These are phyloP conservation scores for Nixonia krombeini DNA, from an alignment of 1,140 invertebrate genomes.

Conservation along the genomic window DNA sequence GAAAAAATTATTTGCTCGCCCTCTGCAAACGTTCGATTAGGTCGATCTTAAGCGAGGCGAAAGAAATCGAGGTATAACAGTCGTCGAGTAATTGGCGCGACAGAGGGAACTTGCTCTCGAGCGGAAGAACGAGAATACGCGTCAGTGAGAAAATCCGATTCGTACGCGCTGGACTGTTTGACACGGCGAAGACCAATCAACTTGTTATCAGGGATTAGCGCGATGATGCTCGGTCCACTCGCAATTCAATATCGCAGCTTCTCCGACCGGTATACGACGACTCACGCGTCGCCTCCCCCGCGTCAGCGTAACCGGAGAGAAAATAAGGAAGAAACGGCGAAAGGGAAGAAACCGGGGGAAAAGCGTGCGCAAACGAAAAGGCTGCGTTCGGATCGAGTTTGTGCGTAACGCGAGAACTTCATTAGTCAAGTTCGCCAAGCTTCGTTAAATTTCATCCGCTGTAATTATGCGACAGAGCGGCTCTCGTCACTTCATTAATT, in stretches of 20 bases:
- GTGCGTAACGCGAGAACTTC: conserved; percentile 47
- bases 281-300: too few species aligned
- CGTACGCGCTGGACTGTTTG: background rate
- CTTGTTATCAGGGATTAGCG: conserved; percentile 21
- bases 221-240: conserved; percentile 11
- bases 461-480: conserved; percentile 47
- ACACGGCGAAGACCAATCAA: conserved; percentile 17
- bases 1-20: too few species aligned
- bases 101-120: background rate
- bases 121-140: background rate
- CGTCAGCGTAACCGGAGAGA: too few species aligned
- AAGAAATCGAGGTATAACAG: background rate
- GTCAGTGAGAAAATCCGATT: background rate
- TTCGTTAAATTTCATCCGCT: conserved; percentile 59
- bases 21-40: too few species aligned
- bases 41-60: too few species aligned
- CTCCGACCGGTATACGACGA: too few species aligned
- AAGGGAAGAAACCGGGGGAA: too few species aligned
- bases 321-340: too few species aligned
- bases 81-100: conserved; percentile 5
- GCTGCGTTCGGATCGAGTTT: conserved; percentile 42
- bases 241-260: conserved; percentile 29
- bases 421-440: conserved; percentile 54
- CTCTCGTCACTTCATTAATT: conserved; percentile 36
- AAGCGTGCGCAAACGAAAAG: too few species aligned